Base-by-base conservation (phyloP, 1,140 invertebrate species). In the Akabosia matsudoensis region DNA sequence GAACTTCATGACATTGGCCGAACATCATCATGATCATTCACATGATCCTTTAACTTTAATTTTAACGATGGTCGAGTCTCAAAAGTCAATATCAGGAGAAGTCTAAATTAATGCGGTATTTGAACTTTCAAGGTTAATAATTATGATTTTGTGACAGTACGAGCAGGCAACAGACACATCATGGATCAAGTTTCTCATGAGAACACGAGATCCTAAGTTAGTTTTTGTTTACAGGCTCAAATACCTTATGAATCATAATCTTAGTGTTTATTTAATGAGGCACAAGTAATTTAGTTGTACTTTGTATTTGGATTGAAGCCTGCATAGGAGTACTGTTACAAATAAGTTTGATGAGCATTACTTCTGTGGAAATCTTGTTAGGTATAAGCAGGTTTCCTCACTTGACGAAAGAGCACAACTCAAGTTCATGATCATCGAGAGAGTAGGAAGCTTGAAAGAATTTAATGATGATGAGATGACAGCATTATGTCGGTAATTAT, bases 51-150 rank as follows among this genome's bases (percentile, higher is more conserved):
- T 45, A 45, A 45, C 18, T 7, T 10, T 45, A 18, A 45, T 45
- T 10, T 7, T 45, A 18, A 45, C 18, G 37, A 45, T 45, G 37
- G 37, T 45, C 7, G 18, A 7, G 18, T 45, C 37, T 45, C 18
- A 45, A 45, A 45, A 45, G 37, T 45, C 18, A 45, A 45, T 45
- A 45, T 45, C 7, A 7, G 18, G 7, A 22, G 7, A 56, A 13
- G n/a, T 56, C 13, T 56, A 10, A 13, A 16, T 56, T 7, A 4
- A 56, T 56, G 54, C 54, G 54, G 54, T 56, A 24, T 10, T 56
- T 56, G 54, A 56, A 56, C 54, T 56, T 24, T 56, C 54, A 56
- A 56, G 54, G 54, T 56, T 56, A 56, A 56, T 56, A 24, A 24
- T 24, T 56, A 56, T 22, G 22, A 56, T 45, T 45, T 45, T 45